Conservation (phyloP, 2,888 invertebrate species). For the Himalopsyche anomala region DNA sequence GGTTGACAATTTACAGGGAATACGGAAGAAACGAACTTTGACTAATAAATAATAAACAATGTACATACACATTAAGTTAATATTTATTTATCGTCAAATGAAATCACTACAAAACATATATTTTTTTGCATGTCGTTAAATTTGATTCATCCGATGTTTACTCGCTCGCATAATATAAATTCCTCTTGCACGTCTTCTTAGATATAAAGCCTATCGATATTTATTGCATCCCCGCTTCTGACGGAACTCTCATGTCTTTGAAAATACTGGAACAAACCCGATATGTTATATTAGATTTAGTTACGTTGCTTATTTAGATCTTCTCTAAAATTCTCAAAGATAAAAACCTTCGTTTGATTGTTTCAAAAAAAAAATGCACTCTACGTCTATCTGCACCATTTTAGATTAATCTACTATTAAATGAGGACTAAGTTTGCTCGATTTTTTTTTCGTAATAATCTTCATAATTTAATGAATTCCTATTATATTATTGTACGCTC, state of each 20-base stretch:
- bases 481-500: conserved; percentile 33
- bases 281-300: conserved; percentile 33
- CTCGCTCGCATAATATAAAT: too few species aligned
- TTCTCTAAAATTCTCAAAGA: conserved; percentile 35
- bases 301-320: conserved; percentile 14
- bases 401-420: conserved; percentile 27
- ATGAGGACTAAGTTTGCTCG: neutral
- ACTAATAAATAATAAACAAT: too few species aligned
- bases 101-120: too few species aligned
- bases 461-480: conserved; percentile 35
- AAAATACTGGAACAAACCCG: conserved; percentile 31
- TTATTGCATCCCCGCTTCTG: neutral
- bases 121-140: too few species aligned
- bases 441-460: conserved; percentile 19
- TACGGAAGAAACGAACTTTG: too few species aligned
- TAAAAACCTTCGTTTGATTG: neutral
- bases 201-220: too few species aligned
- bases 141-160: too few species aligned
- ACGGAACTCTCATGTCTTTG: neutral
- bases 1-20: too few species aligned
- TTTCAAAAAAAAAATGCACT: conserved; percentile 21
- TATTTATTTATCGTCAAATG: too few species aligned
- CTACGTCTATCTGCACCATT: conserved; percentile 12
- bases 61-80: too few species aligned
- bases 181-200: too few species aligned